Conservation (phyloP, 2,113 vertebrate species). For the Lipophrys pholis region DNA sequence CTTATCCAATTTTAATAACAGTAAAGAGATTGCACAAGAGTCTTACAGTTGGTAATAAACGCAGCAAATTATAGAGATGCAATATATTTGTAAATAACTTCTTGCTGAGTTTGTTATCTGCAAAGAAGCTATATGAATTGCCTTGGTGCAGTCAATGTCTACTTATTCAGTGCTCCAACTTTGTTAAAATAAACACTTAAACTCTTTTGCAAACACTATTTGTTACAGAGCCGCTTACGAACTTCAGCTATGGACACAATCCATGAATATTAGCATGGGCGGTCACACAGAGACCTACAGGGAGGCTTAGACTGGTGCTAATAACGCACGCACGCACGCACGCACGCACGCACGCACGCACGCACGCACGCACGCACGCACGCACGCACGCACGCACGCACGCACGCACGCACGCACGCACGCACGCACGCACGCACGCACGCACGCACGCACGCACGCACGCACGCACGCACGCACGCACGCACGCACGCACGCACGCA, state of each 20-base stretch:
- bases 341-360: no score
- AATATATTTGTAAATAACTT: background rate
- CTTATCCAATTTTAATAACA: background rate
- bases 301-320: conserved; percentile 33
- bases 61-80: background rate
- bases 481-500: conserved; percentile 44
- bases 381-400: conserved; percentile 62
- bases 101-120: background rate
- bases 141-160: background rate
- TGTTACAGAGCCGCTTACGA: conserved; percentile 21
- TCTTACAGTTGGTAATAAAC: background rate
- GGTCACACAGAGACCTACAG: conserved; percentile 72
- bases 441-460: conserved; percentile 64
- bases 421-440: conserved; percentile 66
- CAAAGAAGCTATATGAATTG: background rate
- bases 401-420: conserved; percentile 21
- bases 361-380: conserved; percentile 15
- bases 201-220: conserved; percentile 7
- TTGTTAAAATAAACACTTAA: conserved; percentile 18
- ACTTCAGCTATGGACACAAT: conserved; percentile 15
- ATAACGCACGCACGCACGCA: conserved; percentile 15
- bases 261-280: conserved; percentile 46
- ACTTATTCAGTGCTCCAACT: conserved; percentile 9
- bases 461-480: conserved; percentile 59
- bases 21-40: background rate